Evolutionary conservation across 2,113 vertebrate genomes (phyloP), one percentile per base, ranked within the genome.

Genomic region (Cacatua alba): DNA sequence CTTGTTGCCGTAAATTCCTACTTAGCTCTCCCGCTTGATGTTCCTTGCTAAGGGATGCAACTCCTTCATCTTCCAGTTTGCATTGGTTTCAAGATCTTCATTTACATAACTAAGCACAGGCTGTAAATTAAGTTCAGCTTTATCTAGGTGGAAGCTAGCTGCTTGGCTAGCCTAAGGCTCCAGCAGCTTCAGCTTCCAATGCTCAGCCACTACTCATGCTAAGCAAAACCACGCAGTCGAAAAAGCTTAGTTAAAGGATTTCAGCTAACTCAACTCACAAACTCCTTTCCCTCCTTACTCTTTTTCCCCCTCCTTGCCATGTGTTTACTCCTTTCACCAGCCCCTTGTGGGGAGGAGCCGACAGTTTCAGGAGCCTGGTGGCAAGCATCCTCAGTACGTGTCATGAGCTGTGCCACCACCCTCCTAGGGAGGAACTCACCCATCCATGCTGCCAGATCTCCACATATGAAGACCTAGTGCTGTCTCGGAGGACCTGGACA

Each of bases 381-480:
- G 14, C 57, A 46, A 75, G 12, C 26, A 39, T 28, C 19, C 26
- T 51, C 10, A 44, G 51, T 2, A 2, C 2, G 1, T 10, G 41
- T 23, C 2, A 1, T 14, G 8, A 39, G 17, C 3, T 1, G 7
- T 7, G 9, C 29, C 5, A 8, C 31, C 19, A 64, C 17, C 29
- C 4, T 48, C 29, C 17, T 2, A 19, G 24, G 18, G 11, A 67
- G 44, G 52, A 75, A 19, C 17, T 18, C 44, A 74, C 7, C 48
- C 8, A 33, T 17, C 31, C 17, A 9, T 8, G 1, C 24, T 33
- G 52, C 59, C 0, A 0, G 12, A 11, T 55, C 33, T 15, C 11
- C 11, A 7, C 3, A 1, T 13, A 0, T 55, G 71, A 65, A 71
- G 68, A 46, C 12, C 10, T n/a, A 33, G 29, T 28, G 37, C 24